Evolutionary conservation across 2,797 vertebrate genomes (phyloP).

Genomic region (Heteromormyrus szaboi): DNA sequence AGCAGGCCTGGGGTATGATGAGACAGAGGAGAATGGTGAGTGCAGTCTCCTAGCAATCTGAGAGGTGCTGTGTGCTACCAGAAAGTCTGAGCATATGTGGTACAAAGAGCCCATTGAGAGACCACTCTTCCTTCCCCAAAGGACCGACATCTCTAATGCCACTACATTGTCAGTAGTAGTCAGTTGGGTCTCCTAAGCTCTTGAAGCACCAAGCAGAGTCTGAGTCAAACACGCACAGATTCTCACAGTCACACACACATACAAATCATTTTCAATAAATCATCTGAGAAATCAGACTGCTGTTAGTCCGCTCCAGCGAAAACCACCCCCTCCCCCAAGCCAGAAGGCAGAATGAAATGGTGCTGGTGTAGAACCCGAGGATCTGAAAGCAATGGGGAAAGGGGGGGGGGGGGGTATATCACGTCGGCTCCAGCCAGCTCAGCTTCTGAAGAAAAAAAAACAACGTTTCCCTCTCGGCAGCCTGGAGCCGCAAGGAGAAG

Average conservation of each 20-base stretch:
- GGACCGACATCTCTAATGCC: not conserved
- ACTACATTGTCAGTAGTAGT: constrained; percentile 1
- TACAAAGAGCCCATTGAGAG: not conserved
- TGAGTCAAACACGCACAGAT: not conserved
- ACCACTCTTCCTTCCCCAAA: not conserved
- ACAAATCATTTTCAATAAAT: constrained; percentile 6
- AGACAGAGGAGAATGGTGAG: not conserved
- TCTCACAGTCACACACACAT: not conserved
- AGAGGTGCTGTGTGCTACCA: not conserved
- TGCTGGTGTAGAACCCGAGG: not conserved
- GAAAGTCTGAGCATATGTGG: not conserved
- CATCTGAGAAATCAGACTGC: not conserved
- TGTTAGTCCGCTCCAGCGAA: not conserved
- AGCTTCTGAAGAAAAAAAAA: not conserved
- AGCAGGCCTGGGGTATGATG: constrained; percentile 75
- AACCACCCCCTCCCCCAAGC: not conserved
- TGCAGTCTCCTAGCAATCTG: not conserved
- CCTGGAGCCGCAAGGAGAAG: not conserved
- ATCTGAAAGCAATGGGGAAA: not conserved
- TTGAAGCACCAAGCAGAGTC: not conserved
- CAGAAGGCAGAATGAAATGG: not conserved
- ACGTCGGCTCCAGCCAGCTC: not conserved
- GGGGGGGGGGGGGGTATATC: too few species aligned
- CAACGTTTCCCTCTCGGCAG: not conserved
- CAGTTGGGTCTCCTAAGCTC: not conserved